Percentiles rank a stretch among this genome's conserved stretches.
These are phyloP conservation scores for Epinotia demarniana DNA, from an alignment of 2,888 invertebrate species.

Conservation along the genomic window DNA sequence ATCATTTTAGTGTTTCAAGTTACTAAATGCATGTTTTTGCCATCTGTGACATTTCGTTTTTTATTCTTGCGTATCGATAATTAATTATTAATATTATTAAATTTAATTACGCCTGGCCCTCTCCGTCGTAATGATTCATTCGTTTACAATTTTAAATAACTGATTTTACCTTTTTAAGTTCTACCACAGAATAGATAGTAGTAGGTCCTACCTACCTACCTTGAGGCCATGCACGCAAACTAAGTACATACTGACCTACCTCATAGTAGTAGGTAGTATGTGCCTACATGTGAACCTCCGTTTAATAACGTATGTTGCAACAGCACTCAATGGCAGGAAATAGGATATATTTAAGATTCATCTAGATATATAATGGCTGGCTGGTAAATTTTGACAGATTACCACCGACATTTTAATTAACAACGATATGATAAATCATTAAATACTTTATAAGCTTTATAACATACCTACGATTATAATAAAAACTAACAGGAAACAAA, in stretches of 20 bases:
- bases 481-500: conserved; percentile 34
- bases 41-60: background rate
- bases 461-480: conserved; percentile 19
- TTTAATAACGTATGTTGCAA: background rate
- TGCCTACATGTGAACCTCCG: background rate
- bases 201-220: background rate
- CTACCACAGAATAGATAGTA: too few species aligned
- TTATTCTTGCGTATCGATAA: background rate
- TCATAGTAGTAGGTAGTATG: too few species aligned
- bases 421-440: background rate
- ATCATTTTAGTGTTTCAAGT: background rate
- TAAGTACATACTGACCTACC: background rate
- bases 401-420: background rate
- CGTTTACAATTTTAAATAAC: background rate
- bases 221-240: too few species aligned
- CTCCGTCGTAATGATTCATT: background rate
- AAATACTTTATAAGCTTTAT: conserved; percentile 30
- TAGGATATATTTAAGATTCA: background rate
- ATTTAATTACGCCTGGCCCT: background rate
- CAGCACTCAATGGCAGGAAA: background rate
- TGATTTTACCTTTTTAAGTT: background rate
- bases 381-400: background rate
- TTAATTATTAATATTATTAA: background rate
- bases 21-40: background rate
- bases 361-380: background rate